Base-by-base conservation (phyloP, 2,888 invertebrate species). In the Brachyptera risi region DNA sequence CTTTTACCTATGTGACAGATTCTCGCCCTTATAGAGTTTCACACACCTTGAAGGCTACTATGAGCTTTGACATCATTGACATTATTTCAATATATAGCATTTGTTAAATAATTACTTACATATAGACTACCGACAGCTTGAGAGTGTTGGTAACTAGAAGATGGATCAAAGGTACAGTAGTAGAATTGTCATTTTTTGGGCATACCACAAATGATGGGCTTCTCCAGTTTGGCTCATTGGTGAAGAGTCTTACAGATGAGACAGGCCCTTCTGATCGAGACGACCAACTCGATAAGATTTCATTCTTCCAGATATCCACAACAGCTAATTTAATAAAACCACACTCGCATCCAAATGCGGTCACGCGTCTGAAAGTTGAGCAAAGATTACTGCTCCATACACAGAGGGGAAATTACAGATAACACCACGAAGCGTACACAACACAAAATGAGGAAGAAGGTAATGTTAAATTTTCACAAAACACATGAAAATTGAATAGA, bases 331-430 rank as follows among this genome's bases (percentile, higher is more conserved):
- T 76, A 1, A 84, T 74, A 62, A 78, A 74, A 3, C 86, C 86
- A 74, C 81, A 81, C 73, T 85, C 83, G 68, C 82, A 83, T 7
- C 83, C 83, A 66, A 80, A 75, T 19, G 79, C 81, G 17, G 83
- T 80, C 56, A 85, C 64, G 68, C 85, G 73, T 68, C 81, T 82
- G 65, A 61, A 74, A 50, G 19, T n/a, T n/a, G n/a, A n/a, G n/a
- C n/a, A n/a, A n/a, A n/a, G n/a, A n/a, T n/a, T n/a, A n/a, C n/a
- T n/a, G n/a, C n/a, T n/a, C n/a, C n/a, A n/a, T n/a, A n/a, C n/a
- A n/a, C n/a, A n/a, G n/a, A n/a, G n/a, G n/a, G n/a, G n/a, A n/a
- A n/a, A n/a, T n/a, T n/a, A n/a, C n/a, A n/a, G n/a, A n/a, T n/a
- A n/a, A n/a, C n/a, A n/a, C n/a, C n/a, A n/a, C n/a, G n/a, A n/a